phyloP scores from a whole-genome alignment of 2,888 invertebrate genomes.

The Dermolepida albohirtum region DNA sequence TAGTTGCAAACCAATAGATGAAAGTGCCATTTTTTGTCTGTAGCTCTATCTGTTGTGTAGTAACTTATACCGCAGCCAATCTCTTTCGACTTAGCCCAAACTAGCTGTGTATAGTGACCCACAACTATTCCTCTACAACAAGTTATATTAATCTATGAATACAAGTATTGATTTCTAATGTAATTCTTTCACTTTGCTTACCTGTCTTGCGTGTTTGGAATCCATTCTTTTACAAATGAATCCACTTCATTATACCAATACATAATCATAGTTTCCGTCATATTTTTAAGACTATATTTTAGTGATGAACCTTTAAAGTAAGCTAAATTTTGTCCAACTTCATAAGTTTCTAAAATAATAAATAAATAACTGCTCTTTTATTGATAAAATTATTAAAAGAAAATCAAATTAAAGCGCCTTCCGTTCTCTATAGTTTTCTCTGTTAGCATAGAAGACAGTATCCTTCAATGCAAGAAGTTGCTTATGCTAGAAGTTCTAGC shows the following conservation, averaged over 20 bases:
- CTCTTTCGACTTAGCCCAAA: constrained; percentile 60
- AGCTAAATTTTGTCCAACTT: constrained; percentile 62
- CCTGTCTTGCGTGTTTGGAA: constrained; percentile 57
- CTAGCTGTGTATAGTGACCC: constrained; percentile 62
- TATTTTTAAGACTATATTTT: constrained; percentile 50
- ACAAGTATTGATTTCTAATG: too few species aligned
- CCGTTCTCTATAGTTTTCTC: too few species aligned
- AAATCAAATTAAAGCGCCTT: too few species aligned
- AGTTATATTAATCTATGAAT: background rate
- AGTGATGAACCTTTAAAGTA: constrained; percentile 55
- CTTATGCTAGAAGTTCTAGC: too few species aligned
- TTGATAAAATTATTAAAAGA: too few species aligned
- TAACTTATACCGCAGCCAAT: constrained; percentile 60
- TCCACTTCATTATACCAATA: constrained; percentile 62
- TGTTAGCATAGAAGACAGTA: too few species aligned
- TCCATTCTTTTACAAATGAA: constrained; percentile 57
- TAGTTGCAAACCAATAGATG: constrained; percentile 62
- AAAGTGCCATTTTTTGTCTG: constrained; percentile 53
- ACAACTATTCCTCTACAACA: constrained; percentile 53
- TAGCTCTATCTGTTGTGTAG: constrained; percentile 49
- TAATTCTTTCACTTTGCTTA: constrained; percentile 35
- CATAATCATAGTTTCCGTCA: constrained; percentile 55
- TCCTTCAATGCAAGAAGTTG: too few species aligned
- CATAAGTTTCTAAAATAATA: constrained; percentile 24
- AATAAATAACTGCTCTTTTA: too few species aligned